A percentile compares a stretch with the other conserved stretches of the same genome.
Evolutionary conservation across 2,888 invertebrate genomes (phyloP).

Genomic region (Julus scanicus): DNA sequence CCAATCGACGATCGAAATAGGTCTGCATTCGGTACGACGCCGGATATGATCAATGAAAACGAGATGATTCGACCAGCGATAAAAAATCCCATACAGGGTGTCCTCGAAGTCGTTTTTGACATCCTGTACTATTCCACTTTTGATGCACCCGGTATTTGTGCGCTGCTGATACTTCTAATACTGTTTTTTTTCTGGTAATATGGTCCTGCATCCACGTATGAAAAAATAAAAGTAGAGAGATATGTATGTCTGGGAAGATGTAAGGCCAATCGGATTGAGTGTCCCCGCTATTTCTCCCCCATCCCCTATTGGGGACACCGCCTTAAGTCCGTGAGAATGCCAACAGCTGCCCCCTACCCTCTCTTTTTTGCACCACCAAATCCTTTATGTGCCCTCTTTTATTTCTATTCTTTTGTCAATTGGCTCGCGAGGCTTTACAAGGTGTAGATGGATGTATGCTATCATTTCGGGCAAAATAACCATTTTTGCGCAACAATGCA

Average conservation of each 20-base stretch:
- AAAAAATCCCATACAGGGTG: too few species aligned
- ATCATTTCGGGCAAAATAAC: slow-evolving; percentile 28
- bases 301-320: slow-evolving; percentile 4
- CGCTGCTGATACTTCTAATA: too few species aligned
- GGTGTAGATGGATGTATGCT: neutral
- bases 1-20: neutral
- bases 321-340: slow-evolving; percentile 25
- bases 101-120: too few species aligned
- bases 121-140: too few species aligned
- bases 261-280: slow-evolving; percentile 22
- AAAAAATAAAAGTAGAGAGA: neutral
- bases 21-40: slow-evolving; percentile 3
- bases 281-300: neutral
- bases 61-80: neutral
- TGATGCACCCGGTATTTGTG: neutral
- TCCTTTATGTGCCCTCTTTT: slow-evolving; percentile 7
- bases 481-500: neutral
- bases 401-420: slow-evolving; percentile 22
- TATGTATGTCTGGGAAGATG: neutral
- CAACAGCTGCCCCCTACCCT: slow-evolving; percentile 15
- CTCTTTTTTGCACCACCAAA: slow-evolving; percentile 22
- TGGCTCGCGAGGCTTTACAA: slow-evolving; percentile 16
- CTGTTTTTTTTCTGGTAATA: neutral
- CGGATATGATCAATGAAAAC: slow-evolving; percentile 33
- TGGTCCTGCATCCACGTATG: neutral